Evolutionary conservation across 2,797 vertebrate species (phyloP), one percentile per base, ranked within the genome.

Genomic region (Lepus townsendii): DNA sequence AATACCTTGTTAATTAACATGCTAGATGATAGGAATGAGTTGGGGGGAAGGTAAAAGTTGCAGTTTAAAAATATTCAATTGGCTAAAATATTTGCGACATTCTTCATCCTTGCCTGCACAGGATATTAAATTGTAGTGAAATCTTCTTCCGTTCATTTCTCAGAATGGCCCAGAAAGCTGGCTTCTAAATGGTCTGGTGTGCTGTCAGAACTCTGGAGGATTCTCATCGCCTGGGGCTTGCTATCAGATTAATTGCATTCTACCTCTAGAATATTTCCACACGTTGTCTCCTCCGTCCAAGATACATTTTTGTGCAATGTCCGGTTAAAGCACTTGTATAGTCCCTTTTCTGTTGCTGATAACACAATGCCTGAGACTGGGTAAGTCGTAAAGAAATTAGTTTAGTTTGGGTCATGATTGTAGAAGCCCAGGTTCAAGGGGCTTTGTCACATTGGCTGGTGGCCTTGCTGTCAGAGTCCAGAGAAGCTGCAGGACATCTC

Each of bases 1-100:
- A 96, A 95, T 88, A 20, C 27, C 5, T 76, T 86, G 14, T 87
- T 93, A 76, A 65, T 96, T 90, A 90, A 65, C 71, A 73, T 92
- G 89, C 83, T 26, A 30, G 32, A 88, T 89, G 68, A 93, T 65
- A 80, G 38, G 79, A 88, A 96, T 88, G 77, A 93, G 32, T 88
- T 91, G 89, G 22, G 5, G 24, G 9, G 8, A 47, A 47, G 69
- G 57, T n/a, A 71, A 90, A 91, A 91, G 38, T 63, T 47, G 57
- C 84, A 22, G 63, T 82, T 92, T 91, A 92, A 95, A 90, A 95
- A 82, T 87, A 90, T 54, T 60, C 92, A 26, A 47, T 63, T 86
- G 57, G 65, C 57, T 88, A 52, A 78, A 85, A 95, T 94, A 68
- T 73, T 94, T 87, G 60, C 73, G 87, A 32, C 30, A 75, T 50